Evolutionary conservation across 2,888 invertebrate species (phyloP).

Genomic region (Aphidius colemani): DNA sequence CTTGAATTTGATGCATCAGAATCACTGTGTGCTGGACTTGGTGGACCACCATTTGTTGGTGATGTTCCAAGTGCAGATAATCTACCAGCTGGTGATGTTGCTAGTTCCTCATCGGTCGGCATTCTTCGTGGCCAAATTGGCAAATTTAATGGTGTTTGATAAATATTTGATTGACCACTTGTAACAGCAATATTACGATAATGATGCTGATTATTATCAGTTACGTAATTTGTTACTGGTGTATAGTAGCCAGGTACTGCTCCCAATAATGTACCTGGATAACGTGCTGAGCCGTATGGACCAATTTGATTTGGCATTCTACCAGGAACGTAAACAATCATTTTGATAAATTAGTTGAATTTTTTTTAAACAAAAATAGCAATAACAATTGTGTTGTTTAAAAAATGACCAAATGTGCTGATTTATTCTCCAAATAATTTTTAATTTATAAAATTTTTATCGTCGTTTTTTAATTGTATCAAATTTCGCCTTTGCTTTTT

Average conservation of each 20-base stretch:
- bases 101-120: constrained; percentile 57
- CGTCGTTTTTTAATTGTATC: too few relatives aligned
- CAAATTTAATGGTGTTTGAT: constrained; percentile 48
- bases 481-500: too few relatives aligned
- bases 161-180: constrained; percentile 34
- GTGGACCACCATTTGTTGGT: constrained; percentile 48
- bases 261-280: constrained; percentile 53
- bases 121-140: constrained; percentile 57
- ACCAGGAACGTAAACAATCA: constrained; percentile 60
- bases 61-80: constrained; percentile 41
- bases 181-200: constrained; percentile 23
- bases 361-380: background rate
- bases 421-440: too few relatives aligned
- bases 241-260: constrained; percentile 49
- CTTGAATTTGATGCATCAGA: constrained; percentile 58
- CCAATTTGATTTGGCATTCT: constrained; percentile 58
- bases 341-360: constrained; percentile 34
- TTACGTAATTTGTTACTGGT: constrained; percentile 42
- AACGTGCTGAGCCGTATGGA: constrained; percentile 55
- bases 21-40: constrained; percentile 57
- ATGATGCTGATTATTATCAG: constrained; percentile 31
- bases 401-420: too few relatives aligned
- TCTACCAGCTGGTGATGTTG: constrained; percentile 41
- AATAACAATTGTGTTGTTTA: background rate
- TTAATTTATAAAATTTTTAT: too few relatives aligned